Base-by-base conservation (phyloP, 2,888 invertebrate genomes). In the Taphrorychus bicolor region DNA sequence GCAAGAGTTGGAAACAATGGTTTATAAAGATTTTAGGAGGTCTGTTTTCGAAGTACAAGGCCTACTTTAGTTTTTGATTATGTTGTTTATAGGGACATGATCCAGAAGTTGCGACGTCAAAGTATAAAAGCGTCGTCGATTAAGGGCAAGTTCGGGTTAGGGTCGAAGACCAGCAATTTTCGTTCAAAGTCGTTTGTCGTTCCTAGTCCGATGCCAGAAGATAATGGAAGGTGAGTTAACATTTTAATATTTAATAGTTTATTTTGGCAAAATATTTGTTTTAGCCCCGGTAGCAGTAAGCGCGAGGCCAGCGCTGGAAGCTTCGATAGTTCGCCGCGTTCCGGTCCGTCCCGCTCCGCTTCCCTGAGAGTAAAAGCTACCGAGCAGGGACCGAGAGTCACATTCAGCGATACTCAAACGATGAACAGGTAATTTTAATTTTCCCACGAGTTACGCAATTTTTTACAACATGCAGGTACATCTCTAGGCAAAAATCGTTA, bases 1-100 rank as follows among this genome's bases (percentile, higher is more conserved):
- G 62, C 94, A 97, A 72, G 97, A 97, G 78, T 82, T 98, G 32
- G 98, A 99, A 84, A 92, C 95, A 7, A 88, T 97, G 78, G 93
- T 97, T 60, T 98, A 97, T 79, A 94, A 95, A 81, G 96, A 96
- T 83, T 96, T 97, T 80, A 85, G 95, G 71, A 87, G 90, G 89
- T 89, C 71, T 53, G 64, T 65, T 14, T 40, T 23, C 45, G 7
- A 14, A 22, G n/a, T 52, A 19, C 19, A 49, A 51, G 19, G 11
- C 11, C 14, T 45, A 7, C 0, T 45, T 23, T 23, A n/a, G 24
- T 9, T n/a, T n/a, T n/a, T n/a, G 19, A 51, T 7, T n/a, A 3
- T 32, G 32, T 32, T 1, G 3, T 11, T 32, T 49, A 40, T 60
- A 88, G 95, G 73, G 97, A 97, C 80, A 94, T 98, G 89, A 93